Conservation (phyloP, 1,140 invertebrate genomes). For the Papilio xuthus region DNA sequence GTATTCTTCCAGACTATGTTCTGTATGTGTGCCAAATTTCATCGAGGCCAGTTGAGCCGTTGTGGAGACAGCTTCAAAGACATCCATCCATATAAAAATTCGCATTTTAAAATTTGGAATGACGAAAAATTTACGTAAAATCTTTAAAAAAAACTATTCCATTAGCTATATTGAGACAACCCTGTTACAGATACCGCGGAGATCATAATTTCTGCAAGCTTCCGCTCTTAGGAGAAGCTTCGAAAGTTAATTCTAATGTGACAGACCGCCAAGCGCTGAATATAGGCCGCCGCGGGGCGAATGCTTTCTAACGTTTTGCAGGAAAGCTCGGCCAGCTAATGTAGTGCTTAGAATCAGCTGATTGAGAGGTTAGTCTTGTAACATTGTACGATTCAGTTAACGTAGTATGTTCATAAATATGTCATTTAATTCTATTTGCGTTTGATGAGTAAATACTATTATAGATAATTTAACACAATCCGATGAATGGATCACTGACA, state of each 20-base stretch:
- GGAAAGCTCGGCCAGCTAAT: slow-evolving; percentile 50
- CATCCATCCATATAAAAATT: too few relatives aligned
- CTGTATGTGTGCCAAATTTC: too few relatives aligned
- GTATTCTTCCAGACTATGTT: too few relatives aligned
- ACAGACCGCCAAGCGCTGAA: slow-evolving; percentile 48
- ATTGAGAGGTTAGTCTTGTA: slow-evolving; percentile 1
- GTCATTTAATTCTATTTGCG: background rate
- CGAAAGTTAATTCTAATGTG: slow-evolving; percentile 62
- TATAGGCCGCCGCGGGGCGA: slow-evolving; percentile 58
- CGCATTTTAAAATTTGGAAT: too few relatives aligned
- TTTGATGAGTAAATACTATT: background rate
- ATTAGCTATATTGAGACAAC: background rate
- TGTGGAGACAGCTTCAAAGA: too few relatives aligned
- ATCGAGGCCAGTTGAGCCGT: too few relatives aligned
- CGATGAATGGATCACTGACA: background rate
- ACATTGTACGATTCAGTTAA: background rate
- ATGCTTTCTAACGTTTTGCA: slow-evolving; percentile 58
- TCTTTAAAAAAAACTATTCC: background rate
- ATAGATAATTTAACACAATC: background rate
- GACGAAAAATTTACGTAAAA: too few relatives aligned
- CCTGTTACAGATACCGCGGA: background rate
- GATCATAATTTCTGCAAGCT: slow-evolving; percentile 29
- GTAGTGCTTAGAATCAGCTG: slow-evolving; percentile 41
- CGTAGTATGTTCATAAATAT: background rate
- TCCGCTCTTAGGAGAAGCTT: slow-evolving; percentile 49